phyloP scores from a whole-genome alignment of 1,140 invertebrate species.

The Schlechtendalia chinensis region DNA sequence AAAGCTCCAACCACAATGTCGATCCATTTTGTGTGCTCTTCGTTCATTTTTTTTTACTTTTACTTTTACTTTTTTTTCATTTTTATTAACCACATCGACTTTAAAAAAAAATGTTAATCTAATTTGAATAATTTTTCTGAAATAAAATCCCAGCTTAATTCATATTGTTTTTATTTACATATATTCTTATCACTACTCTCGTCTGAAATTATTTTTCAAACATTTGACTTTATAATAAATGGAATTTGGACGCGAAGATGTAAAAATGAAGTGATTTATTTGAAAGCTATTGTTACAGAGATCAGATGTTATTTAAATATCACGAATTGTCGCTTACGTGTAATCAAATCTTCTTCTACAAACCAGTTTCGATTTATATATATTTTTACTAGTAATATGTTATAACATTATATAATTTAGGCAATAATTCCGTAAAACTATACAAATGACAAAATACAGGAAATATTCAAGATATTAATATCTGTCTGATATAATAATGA shows the following conservation, averaged over 20 bases:
- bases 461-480: too few relatives aligned
- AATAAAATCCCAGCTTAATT: conserved; percentile 19
- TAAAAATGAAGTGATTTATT: background rate
- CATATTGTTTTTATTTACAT: conserved; percentile 14
- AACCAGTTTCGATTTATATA: too few relatives aligned
- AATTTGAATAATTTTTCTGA: conserved; percentile 38
- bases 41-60: background rate
- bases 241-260: background rate
- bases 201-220: background rate
- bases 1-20: background rate
- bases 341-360: too few relatives aligned
- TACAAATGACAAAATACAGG: too few relatives aligned
- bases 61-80: conserved; percentile 19
- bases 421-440: too few relatives aligned
- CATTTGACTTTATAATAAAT: background rate
- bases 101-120: conserved; percentile 29
- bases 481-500: too few relatives aligned
- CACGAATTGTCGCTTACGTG: too few relatives aligned
- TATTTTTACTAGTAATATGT: too few relatives aligned
- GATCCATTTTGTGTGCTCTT: conserved; percentile 18
- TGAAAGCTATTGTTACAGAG: too few relatives aligned
- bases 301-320: too few relatives aligned
- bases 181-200: background rate
- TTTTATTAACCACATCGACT: conserved; percentile 2
- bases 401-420: too few relatives aligned